phyloP scores from a whole-genome alignment of 2,888 invertebrate genomes.

The Zaprionus bogoriensis region DNA sequence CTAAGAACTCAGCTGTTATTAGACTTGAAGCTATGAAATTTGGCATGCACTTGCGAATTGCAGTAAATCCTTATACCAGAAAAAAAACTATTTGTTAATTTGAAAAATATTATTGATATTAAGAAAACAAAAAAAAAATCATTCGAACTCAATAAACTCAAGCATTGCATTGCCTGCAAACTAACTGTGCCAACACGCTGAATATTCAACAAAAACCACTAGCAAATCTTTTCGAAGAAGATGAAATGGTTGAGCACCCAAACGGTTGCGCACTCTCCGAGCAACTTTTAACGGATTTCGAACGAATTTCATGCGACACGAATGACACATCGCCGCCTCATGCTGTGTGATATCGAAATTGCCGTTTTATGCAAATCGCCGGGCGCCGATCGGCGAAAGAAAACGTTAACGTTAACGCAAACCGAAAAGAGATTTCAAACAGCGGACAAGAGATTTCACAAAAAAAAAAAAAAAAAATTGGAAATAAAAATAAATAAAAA shows the following conservation, averaged over 20 bases:
- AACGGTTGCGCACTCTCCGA: background rate
- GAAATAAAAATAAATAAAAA: too few relatives aligned
- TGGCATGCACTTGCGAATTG: background rate
- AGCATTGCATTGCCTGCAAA: too few relatives aligned
- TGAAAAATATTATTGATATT: too few relatives aligned
- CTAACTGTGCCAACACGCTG: too few relatives aligned
- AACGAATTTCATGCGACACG: slow-evolving; percentile 5
- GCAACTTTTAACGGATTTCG: slow-evolving; percentile 7
- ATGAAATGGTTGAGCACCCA: too few relatives aligned
- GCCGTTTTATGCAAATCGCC: slow-evolving; percentile 61
- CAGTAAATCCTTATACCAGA: background rate
- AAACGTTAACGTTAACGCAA: slow-evolving; percentile 12
- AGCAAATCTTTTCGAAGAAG: too few relatives aligned
- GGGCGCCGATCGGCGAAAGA: slow-evolving; percentile 2
- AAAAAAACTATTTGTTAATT: too few relatives aligned
- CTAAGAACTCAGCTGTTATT: background rate
- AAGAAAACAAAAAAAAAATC: too few relatives aligned
- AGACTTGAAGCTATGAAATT: background rate
- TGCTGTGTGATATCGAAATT: slow-evolving; percentile 30
- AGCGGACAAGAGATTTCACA: slow-evolving; percentile 26
- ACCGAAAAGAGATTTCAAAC: too few relatives aligned
- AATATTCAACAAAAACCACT: too few relatives aligned
- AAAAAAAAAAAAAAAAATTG: slow-evolving; percentile 32
- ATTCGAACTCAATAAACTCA: too few relatives aligned
- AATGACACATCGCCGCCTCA: slow-evolving; percentile 36